Conservation (phyloP, 2,113 vertebrate species). For the Daubentonia madagascariensis region DNA sequence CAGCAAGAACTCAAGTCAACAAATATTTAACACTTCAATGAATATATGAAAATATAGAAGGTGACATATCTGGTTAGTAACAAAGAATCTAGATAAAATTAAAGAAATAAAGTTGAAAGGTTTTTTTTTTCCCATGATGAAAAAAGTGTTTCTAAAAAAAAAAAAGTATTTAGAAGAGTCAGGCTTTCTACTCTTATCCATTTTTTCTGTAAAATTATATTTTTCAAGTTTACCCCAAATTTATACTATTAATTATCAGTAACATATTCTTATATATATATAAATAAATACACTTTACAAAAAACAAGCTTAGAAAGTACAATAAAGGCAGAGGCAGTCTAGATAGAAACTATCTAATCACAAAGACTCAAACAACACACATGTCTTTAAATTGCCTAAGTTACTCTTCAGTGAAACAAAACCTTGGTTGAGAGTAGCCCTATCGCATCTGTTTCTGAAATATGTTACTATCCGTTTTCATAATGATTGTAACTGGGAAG, state of each 20-base stretch:
- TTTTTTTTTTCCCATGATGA: not conserved
- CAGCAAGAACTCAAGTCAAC: not conserved
- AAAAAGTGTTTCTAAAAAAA: not conserved
- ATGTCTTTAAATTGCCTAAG: not conserved
- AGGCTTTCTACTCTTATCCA: not conserved
- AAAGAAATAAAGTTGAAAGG: not conserved
- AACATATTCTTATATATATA: not conserved
- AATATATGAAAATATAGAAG: not conserved
- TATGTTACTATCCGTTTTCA: not conserved
- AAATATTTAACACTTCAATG: not conserved
- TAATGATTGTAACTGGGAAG: not conserved
- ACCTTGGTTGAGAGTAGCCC: not conserved
- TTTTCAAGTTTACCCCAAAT: not conserved
- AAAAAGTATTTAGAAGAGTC: not conserved
- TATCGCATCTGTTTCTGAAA: not conserved
- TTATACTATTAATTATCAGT: not conserved
- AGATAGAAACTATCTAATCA: not conserved
- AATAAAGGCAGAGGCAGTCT: not conserved
- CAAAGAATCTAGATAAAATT: not conserved
- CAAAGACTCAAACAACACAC: not conserved
- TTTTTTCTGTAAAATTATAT: not conserved
- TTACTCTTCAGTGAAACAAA: not conserved
- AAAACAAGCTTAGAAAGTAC: not conserved
- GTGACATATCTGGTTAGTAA: not conserved
- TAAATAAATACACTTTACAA: not conserved